Evolutionary conservation across 2,113 vertebrate genomes (phyloP).

Genomic region (Sylvietta virens): DNA sequence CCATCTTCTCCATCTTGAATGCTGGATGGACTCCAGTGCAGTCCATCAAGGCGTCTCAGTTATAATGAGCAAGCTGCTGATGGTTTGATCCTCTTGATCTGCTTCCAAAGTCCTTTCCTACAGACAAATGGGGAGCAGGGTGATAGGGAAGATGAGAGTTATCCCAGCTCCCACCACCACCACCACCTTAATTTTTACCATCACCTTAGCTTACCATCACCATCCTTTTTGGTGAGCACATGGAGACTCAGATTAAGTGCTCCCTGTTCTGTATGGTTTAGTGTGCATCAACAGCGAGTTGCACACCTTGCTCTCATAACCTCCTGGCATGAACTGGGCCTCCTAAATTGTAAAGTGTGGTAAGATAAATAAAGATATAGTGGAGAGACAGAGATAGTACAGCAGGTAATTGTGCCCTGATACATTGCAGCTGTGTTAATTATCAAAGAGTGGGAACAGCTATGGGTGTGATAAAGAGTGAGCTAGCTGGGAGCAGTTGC

Average conservation of each 20-base stretch:
- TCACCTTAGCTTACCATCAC: background rate
- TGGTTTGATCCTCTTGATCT: background rate
- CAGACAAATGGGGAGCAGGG: background rate
- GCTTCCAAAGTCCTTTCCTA: background rate
- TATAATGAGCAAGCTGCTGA: slow-evolving; percentile 53
- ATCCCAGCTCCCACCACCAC: background rate
- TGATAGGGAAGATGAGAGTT: background rate
- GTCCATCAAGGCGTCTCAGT: slow-evolving; percentile 52
- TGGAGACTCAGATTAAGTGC: background rate
- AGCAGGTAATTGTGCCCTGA: no score
- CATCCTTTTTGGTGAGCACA: background rate
- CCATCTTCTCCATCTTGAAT: slow-evolving; percentile 10
- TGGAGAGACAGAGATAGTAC: no score
- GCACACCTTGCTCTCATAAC: background rate
- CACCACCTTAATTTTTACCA: background rate
- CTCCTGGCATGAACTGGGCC: background rate
- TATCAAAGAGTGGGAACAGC: no score
- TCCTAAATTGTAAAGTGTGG: background rate
- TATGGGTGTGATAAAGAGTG: no score
- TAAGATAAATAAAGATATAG: no score
- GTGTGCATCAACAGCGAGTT: background rate
- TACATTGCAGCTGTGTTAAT: no score
- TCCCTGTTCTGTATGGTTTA: background rate
- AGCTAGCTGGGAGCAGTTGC: no score
- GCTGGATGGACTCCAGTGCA: slow-evolving; percentile 1